Percentiles rank a stretch among this genome's conserved stretches.
These are phyloP conservation scores for Myoxocephalus aenaeus DNA, from an alignment of 2,797 vertebrate species.

Conservation along the genomic window DNA sequence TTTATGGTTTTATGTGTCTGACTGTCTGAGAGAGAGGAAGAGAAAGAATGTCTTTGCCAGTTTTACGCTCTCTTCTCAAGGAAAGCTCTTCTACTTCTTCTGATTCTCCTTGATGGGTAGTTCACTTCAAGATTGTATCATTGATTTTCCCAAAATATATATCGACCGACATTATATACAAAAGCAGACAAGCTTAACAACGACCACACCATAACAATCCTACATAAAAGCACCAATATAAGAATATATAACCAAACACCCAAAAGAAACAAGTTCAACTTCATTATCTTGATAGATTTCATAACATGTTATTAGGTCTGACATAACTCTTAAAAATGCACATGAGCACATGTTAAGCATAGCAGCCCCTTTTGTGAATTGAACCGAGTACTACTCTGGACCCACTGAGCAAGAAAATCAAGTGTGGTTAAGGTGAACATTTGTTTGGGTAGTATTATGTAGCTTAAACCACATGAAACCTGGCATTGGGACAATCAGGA, in stretches of 20 bases:
- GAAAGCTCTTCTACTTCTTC: neutral
- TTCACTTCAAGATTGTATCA: neutral
- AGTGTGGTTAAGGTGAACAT: neutral
- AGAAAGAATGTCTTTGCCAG: neutral
- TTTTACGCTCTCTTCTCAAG: neutral
- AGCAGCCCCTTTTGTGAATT: neutral
- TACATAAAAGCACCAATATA: neutral
- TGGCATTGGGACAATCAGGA: neutral
- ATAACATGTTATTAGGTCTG: neutral
- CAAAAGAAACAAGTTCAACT: neutral
- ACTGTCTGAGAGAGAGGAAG: neutral
- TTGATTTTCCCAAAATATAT: neutral
- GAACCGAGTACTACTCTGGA: neutral
- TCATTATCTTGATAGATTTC: neutral
- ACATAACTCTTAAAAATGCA: neutral
- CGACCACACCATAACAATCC: neutral
- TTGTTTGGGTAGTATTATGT: neutral
- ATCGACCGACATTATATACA: neutral
- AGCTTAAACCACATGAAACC: neutral
- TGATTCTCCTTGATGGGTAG: neutral
- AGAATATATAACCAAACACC: neutral
- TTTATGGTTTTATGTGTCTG: slow-evolving; percentile 22
- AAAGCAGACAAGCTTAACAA: neutral
- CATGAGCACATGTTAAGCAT: neutral
- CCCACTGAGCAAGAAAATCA: slow-evolving; percentile 1